Conservation (phyloP, 23 tunicate species). For the Botrylloides violaceus region DNA sequence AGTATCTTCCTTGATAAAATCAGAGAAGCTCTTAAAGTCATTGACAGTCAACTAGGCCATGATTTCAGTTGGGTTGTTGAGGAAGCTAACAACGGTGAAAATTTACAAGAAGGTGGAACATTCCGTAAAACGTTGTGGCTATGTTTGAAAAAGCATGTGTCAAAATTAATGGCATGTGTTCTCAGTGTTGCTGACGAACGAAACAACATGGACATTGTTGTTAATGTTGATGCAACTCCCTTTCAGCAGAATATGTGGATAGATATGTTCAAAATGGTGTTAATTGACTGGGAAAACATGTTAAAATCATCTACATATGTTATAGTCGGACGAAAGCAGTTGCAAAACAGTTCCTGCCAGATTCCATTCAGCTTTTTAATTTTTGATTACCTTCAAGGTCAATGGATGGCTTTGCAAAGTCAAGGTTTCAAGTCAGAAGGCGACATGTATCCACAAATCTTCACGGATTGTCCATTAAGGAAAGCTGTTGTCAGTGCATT, state of each 20-base stretch:
- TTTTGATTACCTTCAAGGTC: constrained; percentile 1
- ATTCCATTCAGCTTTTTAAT: constrained; percentile 8
- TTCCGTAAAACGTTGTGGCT: constrained; percentile 59
- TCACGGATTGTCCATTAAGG: neutral
- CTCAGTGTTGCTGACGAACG: constrained; percentile 29
- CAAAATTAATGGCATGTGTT: constrained; percentile 37
- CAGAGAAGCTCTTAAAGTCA: neutral
- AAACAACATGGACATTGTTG: constrained; percentile 35
- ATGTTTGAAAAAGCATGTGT: constrained; percentile 27
- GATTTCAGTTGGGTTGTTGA: constrained; percentile 26
- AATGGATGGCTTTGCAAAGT: neutral
- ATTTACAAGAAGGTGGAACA: constrained; percentile 76
- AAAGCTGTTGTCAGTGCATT: neutral
- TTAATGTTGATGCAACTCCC: neutral
- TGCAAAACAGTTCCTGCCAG: neutral
- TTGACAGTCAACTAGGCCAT: neutral
- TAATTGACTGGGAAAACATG: neutral
- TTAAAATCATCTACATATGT: neutral
- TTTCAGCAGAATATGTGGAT: constrained; percentile 28
- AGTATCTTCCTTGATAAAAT: constrained; percentile 26
- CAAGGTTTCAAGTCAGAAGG: neutral
- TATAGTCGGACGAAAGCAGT: neutral
- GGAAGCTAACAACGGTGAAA: constrained; percentile 47
- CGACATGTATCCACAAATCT: neutral
- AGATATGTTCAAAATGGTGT: constrained; percentile 9